These are phyloP conservation scores for Hydrochoerus hydrochaeris DNA, from an alignment of 2,113 vertebrate genomes.

Conservation along the genomic window DNA sequence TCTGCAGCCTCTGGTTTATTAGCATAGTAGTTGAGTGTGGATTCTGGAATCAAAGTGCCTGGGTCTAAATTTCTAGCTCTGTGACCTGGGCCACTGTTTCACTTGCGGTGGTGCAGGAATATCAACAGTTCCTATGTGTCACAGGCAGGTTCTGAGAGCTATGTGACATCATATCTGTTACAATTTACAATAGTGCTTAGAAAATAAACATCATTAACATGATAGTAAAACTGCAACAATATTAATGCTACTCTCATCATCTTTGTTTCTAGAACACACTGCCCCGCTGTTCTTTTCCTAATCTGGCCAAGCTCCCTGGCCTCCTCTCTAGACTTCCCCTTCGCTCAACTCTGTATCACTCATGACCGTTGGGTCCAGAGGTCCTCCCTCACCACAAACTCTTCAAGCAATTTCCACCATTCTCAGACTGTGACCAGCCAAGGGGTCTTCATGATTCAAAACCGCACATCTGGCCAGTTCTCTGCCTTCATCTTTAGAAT, in stretches of 20 bases:
- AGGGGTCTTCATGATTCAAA: not conserved
- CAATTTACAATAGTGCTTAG: not conserved
- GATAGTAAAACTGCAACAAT: not conserved
- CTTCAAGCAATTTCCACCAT: not conserved
- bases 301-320: not conserved
- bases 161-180: not conserved
- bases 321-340: not conserved
- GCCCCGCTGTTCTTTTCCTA: not conserved
- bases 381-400: not conserved
- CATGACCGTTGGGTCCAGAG: not conserved
- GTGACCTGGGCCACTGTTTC: not conserved
- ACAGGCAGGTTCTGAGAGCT: not conserved
- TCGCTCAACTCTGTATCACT: not conserved
- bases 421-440: not conserved
- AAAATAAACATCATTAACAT: not conserved
- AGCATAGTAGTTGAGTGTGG: not conserved
- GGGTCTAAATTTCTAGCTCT: not conserved
- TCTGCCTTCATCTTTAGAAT: not conserved
- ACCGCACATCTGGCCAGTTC: not conserved
- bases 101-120: not conserved
- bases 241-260: not conserved
- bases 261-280: not conserved
- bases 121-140: not conserved
- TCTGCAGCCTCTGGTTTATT: not conserved
- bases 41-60: not conserved